Evolutionary conservation across 1,140 invertebrate species (phyloP), one percentile per base, ranked within the genome.

Genomic region (Bombus soroeensis): DNA sequence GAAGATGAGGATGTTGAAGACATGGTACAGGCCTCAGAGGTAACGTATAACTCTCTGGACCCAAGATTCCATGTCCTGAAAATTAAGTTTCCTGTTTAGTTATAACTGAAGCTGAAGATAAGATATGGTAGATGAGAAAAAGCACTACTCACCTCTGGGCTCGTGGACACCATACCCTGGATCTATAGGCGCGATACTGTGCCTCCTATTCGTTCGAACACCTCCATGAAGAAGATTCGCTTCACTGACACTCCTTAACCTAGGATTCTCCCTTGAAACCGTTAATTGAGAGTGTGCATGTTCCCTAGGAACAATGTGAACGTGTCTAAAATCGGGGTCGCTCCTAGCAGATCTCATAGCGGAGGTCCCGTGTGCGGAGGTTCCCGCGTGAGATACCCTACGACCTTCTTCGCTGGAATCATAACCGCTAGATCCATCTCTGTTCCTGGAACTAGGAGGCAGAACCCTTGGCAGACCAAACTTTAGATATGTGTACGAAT

Each of bases 401-500:
- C 95, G 94, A 10, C 96, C 96, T 83, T 97, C 97, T 74, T 97
- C 96, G 85, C 96, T 96, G 89, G 98, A 98, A 91, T 98, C 98
- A 93, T 98, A 98, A 3, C 98, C 98, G 86, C 98, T 98, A 15
- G 98, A 98, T 1, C 97, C 97, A 90, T 97, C 97, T 25, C 95
- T 89, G 39, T 93, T 80, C 25, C 93, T 88, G 32, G 94, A 93
- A 1, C 87, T 91, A 3, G 98, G 98, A 37, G 98, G 98, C 93
- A 98, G 97, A 0, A 99, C 98, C 59, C 98, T 96, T 0, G 98
- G 98, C 71, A 99, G 94, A 5, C 98, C 98, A 91, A 99, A 99
- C 94, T 99, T 98, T 41, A 99, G 96, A 95, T 99, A 99, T 6
- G 98, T 98, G 94, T 98, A 98, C 95, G 98, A 98, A 92, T 98